These are phyloP conservation scores for Xanthorhoe designata DNA, from an alignment of 2,888 invertebrate genomes.

Conservation along the genomic window DNA sequence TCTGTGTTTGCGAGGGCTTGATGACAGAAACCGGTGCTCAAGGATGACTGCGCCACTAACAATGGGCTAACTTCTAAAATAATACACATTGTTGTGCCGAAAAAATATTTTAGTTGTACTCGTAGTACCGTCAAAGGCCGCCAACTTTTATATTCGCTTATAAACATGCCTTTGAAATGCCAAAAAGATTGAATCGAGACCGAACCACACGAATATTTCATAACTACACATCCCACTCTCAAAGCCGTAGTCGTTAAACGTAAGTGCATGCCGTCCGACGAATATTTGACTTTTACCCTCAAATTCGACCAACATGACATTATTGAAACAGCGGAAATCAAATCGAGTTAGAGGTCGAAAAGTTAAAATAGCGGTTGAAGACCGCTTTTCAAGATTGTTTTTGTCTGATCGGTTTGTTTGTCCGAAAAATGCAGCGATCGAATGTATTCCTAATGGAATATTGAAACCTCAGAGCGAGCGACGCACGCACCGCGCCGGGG, in stretches of 20 bases:
- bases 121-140: conserved; percentile 12
- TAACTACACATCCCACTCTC: conserved; percentile 37
- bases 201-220: conserved; percentile 34
- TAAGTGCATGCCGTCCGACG: conserved; percentile 37
- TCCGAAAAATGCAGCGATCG: conserved; percentile 76
- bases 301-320: conserved; percentile 34
- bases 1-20: background rate
- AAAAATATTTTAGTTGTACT: conserved; percentile 13
- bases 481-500: background rate
- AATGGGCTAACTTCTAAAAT: background rate
- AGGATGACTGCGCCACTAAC: background rate
- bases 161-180: conserved; percentile 26
- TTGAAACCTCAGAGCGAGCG: conserved; percentile 80
- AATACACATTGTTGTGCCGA: background rate
- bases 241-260: conserved; percentile 38
- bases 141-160: conserved; percentile 20
- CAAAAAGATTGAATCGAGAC: conserved; percentile 38
- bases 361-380: conserved; percentile 49
- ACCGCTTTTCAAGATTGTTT: conserved; percentile 58
- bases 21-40: background rate
- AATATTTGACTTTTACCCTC: conserved; percentile 32
- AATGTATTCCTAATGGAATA: conserved; percentile 82
- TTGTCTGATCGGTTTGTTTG: conserved; percentile 56
- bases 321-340: conserved; percentile 33
- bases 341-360: conserved; percentile 46